Percentiles rank a stretch among this genome's conserved stretches.
These are phyloP conservation scores for Lineus longissimus DNA, from an alignment of 1,140 invertebrate genomes.

Conservation along the genomic window DNA sequence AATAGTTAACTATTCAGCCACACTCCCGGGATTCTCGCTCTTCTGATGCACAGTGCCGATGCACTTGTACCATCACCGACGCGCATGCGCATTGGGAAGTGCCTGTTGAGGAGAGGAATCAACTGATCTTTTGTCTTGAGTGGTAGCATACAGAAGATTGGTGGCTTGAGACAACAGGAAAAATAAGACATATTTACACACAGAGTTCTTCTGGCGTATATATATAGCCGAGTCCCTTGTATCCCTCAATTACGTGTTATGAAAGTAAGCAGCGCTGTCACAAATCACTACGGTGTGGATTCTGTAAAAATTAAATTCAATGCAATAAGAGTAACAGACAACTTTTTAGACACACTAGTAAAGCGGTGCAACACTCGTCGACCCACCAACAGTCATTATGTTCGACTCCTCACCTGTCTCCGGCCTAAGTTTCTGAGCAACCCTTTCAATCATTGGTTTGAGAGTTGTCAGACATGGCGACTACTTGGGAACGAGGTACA, in stretches of 20 bases:
- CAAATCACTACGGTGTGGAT: slow-evolving; percentile 38
- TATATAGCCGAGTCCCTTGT: slow-evolving; percentile 41
- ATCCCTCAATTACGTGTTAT: slow-evolving; percentile 37
- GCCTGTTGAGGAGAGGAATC: too few relatives aligned
- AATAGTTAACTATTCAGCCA: too few relatives aligned
- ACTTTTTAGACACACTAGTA: too few relatives aligned
- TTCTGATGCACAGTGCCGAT: too few relatives aligned
- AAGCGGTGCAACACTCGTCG: slow-evolving; percentile 29
- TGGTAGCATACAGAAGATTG: too few relatives aligned
- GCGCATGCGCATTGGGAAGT: too few relatives aligned
- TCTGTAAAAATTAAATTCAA: slow-evolving; percentile 20
- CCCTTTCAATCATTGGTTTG: slow-evolving; percentile 33
- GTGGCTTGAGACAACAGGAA: too few relatives aligned
- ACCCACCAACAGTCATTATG: slow-evolving; percentile 44
- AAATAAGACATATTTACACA: too few relatives aligned
- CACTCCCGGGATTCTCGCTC: too few relatives aligned
- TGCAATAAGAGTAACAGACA: too few relatives aligned
- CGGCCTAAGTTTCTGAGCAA: slow-evolving; percentile 32
- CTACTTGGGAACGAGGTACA: slow-evolving; percentile 37
- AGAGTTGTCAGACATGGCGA: slow-evolving; percentile 28
- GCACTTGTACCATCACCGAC: too few relatives aligned
- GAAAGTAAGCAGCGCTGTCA: slow-evolving; percentile 34
- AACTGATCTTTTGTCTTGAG: too few relatives aligned
- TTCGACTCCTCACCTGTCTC: slow-evolving; percentile 33
- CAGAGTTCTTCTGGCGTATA: slow-evolving; percentile 41